A percentile compares a stretch with the other conserved stretches of the same genome.
Evolutionary conservation across 2,888 invertebrate genomes (phyloP).

Genomic region (Bombylius major): DNA sequence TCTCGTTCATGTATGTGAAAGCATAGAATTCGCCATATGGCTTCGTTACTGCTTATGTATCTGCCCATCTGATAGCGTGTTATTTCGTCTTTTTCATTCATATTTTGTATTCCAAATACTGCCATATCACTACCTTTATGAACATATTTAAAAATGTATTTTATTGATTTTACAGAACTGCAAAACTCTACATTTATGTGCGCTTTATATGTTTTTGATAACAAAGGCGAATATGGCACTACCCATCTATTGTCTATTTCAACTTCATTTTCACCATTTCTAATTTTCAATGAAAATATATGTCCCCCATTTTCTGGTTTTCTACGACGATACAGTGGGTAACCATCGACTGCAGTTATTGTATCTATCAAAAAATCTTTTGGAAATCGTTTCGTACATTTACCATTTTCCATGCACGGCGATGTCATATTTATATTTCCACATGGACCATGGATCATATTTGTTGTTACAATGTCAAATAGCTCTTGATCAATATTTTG

Average conservation of each 20-base stretch:
- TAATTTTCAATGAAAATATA: slow-evolving; percentile 15
- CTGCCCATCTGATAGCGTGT: slow-evolving; percentile 12
- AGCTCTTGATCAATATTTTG: slow-evolving; percentile 17
- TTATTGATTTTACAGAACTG: slow-evolving; percentile 31
- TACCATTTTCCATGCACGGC: slow-evolving; percentile 27
- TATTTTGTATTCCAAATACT: slow-evolving; percentile 9
- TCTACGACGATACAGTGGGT: slow-evolving; percentile 12
- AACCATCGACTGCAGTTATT: slow-evolving; percentile 3
- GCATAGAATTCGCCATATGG: slow-evolving; percentile 9
- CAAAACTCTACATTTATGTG: slow-evolving; percentile 31
- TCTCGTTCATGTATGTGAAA: slow-evolving; percentile 6
- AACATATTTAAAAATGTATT: slow-evolving; percentile 23
- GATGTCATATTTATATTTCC: slow-evolving; percentile 18
- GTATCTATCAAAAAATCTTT: slow-evolving; percentile 1
- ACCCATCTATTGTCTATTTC: slow-evolving; percentile 22
- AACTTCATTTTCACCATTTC: background rate
- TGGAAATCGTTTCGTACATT: too few species aligned
- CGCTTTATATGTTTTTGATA: too few species aligned
- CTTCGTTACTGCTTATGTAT: slow-evolving; percentile 18
- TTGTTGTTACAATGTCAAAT: slow-evolving; percentile 16
- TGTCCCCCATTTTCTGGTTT: slow-evolving; percentile 14
- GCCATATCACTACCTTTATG: slow-evolving; percentile 13
- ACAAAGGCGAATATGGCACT: too few species aligned
- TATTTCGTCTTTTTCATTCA: slow-evolving; percentile 9
- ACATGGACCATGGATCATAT: slow-evolving; percentile 27